Base-by-base conservation (phyloP, 2,797 vertebrate genomes). In the Odontamblyopus rebecca region DNA sequence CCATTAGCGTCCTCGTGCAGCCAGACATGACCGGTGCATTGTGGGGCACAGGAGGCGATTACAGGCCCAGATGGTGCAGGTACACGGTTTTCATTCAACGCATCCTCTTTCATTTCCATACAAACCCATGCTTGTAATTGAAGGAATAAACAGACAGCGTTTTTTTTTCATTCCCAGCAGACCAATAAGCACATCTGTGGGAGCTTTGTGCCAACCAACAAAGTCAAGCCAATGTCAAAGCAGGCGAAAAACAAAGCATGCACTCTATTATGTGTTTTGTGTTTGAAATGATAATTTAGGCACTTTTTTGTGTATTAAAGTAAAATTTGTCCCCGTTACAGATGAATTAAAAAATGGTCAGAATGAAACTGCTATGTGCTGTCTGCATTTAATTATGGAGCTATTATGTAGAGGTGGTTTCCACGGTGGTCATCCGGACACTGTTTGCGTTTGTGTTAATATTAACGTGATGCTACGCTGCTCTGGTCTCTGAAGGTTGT, bases 51-150 rank as follows among this genome's bases (percentile, higher is more conserved):
- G 76, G 73, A 89, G 79, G 75, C 87, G 88, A 88, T 91, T 91
- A 89, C 61, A 76, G 72, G 35, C 63, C 84, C 91, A 90, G 89
- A 90, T 91, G 89, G 89, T 30, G 71, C 77, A 89, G 86, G 88
- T 90, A 87, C 81, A 69, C 77, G 68, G 73, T 76, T 79, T 79
- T 72, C 23, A 81, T 69, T 79, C 73, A 78, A 85, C 68, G 67
- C 75, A 70, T 48, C 67, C 75, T 73, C 61, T 51, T 57, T 75
- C 68, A 75, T 78, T 82, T 69, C 67, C 75, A 81, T 35, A 75
- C 76, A 78, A 71, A 75, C 65, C 27, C 62, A 80, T 32, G 41
- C 71, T 78, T 71, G 59, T 83, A 77, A 85, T 77, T 86, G 75
- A 82, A 86, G 80, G 72, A 86, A 88, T 86, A 86, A 85, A 89